Evolutionary conservation across 2,797 vertebrate species (phyloP), one percentile per base, ranked within the genome.

Genomic region (Anableps anableps): DNA sequence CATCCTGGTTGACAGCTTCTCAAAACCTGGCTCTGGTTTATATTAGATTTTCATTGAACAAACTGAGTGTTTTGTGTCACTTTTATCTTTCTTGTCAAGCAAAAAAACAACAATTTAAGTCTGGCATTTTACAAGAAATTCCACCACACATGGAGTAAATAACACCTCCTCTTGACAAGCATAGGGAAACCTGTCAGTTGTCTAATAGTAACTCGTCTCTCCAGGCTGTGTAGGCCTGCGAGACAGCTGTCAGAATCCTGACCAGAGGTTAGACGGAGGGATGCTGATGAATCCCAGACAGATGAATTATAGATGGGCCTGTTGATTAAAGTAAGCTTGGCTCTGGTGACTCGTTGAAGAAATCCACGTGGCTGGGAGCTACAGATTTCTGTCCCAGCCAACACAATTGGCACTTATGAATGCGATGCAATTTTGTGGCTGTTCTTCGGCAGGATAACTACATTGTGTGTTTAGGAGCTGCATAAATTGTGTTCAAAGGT

Each of bases 281-380:
- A 91, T 88, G 88, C 83, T 90, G 89, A 94, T 91, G 89, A 93
- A 95, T 93, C 80, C 82, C 85, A 90, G 91, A 88, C 85, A 86
- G 89, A 94, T 96, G 93, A 95, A 95, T 96, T 93, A 96, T 95
- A 92, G 90, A 96, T 96, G 87, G 86, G 83, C 51, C 82, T 82
- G 85, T 90, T 94, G 94, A 94, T 94, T 95, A 93, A 89, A 93
- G 80, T 88, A 84, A 83, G 86, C 68, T 79, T 36, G 41, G 73
- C 76, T 85, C 79, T 86, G 88, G 91, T 89, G 91, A 91, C 82
- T 93, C 92, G 91, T 90, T 90, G 91, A 94, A 92, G 79, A 84
- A 85, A 85, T 85, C 43, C 73, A 43, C 75, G 77, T 82, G 83
- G 78, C 17, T 50, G 62, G 72, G 81, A 85, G 83, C 85, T 77